Evolutionary conservation across 2,113 vertebrate genomes (phyloP).

Genomic region (Colossoma macropomum): DNA sequence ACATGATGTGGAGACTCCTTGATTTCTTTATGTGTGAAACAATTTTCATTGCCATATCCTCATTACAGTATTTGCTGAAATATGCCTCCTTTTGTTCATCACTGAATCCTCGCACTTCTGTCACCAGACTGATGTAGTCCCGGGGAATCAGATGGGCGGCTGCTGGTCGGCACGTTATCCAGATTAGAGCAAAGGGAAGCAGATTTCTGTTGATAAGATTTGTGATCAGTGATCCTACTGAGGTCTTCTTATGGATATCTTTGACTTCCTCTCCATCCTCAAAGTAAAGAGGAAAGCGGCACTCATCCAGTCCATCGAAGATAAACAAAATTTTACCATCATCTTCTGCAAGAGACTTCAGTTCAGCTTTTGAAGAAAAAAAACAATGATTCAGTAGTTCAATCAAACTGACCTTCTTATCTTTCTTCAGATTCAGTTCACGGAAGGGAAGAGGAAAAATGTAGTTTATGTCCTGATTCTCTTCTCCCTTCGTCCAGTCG

Average conservation of each 20-base stretch:
- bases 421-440: constrained; percentile 11
- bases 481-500: not conserved
- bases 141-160: not conserved
- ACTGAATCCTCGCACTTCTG: not conserved
- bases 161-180: constrained; percentile 5
- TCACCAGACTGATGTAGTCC: not conserved
- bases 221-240: not conserved
- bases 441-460: not conserved
- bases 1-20: constrained; percentile 7
- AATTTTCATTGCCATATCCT: not conserved
- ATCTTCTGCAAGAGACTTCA: not conserved
- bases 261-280: not conserved
- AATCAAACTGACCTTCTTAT: not conserved
- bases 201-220: not conserved
- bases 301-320: constrained; percentile 5
- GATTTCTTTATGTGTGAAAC: constrained; percentile 9
- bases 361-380: not conserved
- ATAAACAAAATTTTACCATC: constrained; percentile 7
- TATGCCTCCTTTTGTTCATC: not conserved
- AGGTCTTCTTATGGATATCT: not conserved
- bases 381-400: not conserved
- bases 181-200: not conserved
- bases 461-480: not conserved
- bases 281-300: not conserved
- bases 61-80: not conserved